Conservation (phyloP, 2,888 invertebrate genomes). For the Cataglyphis livida region DNA sequence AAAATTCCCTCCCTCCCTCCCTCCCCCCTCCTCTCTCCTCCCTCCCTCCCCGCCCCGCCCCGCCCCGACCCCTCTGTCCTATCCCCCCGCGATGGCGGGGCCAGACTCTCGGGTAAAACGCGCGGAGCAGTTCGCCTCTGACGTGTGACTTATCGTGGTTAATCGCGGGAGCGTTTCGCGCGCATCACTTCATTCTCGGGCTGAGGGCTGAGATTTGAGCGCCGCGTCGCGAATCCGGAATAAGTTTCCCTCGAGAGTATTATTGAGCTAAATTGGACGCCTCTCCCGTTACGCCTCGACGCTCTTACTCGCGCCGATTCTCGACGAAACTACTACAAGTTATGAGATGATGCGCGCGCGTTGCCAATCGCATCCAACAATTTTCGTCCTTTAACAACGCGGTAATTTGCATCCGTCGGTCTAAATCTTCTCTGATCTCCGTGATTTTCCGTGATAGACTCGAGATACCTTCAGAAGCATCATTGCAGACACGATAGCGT, state of each 20-base stretch:
- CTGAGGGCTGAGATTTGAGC: constrained; percentile 37
- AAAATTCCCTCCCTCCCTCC: background rate
- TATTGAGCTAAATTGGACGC: constrained; percentile 27
- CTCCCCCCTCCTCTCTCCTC: background rate
- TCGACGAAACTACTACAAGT: background rate
- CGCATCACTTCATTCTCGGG: background rate
- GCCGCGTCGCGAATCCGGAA: constrained; percentile 7
- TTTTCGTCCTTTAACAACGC: background rate
- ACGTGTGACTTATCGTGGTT: constrained; percentile 37
- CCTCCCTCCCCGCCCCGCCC: background rate
- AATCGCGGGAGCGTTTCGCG: constrained; percentile 36
- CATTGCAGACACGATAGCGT: background rate
- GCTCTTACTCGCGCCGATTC: background rate
- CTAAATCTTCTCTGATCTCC: background rate
- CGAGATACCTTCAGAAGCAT: background rate
- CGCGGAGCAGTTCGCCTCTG: constrained; percentile 12
- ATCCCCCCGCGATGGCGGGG: background rate
- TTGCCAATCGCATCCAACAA: background rate
- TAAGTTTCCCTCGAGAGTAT: background rate
- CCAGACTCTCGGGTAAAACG: constrained; percentile 14
- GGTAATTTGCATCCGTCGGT: background rate
- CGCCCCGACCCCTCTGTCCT: no score
- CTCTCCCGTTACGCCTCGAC: background rate
- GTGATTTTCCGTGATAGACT: background rate
- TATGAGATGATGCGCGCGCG: background rate